Percentiles rank a stretch among this genome's conserved stretches.
Conservation (phyloP, 1,140 invertebrate species). For the Brachionus manjavacas region DNA sequence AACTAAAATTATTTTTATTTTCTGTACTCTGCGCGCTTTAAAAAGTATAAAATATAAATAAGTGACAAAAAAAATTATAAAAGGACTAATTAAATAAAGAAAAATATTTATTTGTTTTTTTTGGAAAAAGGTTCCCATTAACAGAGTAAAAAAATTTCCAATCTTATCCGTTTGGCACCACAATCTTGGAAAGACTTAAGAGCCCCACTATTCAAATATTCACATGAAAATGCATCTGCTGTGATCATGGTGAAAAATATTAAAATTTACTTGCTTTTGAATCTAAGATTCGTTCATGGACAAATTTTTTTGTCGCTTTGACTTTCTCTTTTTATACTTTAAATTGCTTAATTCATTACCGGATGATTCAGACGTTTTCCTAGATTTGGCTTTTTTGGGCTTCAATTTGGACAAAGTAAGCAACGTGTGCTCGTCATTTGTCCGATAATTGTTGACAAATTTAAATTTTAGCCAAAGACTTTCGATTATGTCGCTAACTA, state of each 20-base stretch:
- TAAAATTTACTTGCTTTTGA: background rate
- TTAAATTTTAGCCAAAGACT: constrained; percentile 27
- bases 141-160: no score
- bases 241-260: background rate
- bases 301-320: background rate
- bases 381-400: background rate
- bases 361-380: constrained; percentile 16
- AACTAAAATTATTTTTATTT: no score
- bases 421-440: background rate
- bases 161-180: no score
- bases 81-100: no score
- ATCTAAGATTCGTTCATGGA: background rate
- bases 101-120: no score
- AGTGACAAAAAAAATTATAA: no score
- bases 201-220: no score
- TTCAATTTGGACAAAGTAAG: background rate
- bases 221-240: background rate
- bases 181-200: no score
- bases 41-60: no score
- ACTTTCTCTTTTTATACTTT: background rate
- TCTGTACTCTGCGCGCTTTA: no score
- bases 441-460: constrained; percentile 6
- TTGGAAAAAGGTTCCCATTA: no score
- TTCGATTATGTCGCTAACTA: constrained; percentile 18
- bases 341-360: background rate